A percentile compares a stretch with the other conserved stretches of the same genome.
phyloP scores from a whole-genome alignment of 1,140 invertebrate genomes.

The Lanistes nyassanus region DNA sequence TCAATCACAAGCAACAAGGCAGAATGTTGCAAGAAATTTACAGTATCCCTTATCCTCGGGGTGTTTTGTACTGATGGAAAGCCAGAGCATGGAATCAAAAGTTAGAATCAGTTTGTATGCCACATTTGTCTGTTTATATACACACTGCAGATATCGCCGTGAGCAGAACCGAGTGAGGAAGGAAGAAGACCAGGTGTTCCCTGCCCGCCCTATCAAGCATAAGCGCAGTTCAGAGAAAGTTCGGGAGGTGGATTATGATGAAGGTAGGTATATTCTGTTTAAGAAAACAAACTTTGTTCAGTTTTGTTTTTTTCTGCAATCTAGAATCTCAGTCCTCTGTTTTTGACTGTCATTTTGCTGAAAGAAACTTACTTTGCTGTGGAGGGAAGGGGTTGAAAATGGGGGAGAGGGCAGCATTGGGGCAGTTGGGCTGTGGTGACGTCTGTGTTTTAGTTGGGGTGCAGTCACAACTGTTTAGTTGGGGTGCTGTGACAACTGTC shows the following conservation, averaged over 20 bases:
- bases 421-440: too few relatives aligned
- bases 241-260: slow-evolving; percentile 47
- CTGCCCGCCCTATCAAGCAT: slow-evolving; percentile 47
- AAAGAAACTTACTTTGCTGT: too few relatives aligned
- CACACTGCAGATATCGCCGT: slow-evolving; percentile 2
- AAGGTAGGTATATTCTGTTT: slow-evolving; percentile 33
- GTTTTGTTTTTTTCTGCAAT: background rate
- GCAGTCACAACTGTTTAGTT: too few relatives aligned
- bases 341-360: background rate
- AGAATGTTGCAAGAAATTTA: too few relatives aligned
- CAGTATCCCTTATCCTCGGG: too few relatives aligned
- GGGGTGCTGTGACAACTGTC: too few relatives aligned
- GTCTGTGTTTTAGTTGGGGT: too few relatives aligned
- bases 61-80: too few relatives aligned
- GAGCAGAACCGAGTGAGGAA: background rate
- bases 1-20: too few relatives aligned
- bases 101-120: background rate
- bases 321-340: background rate
- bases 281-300: background rate
- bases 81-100: too few relatives aligned
- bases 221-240: slow-evolving; percentile 37
- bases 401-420: too few relatives aligned
- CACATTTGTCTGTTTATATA: background rate
- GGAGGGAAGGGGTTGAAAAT: too few relatives aligned
- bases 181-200: slow-evolving; percentile 47